Base-by-base conservation (phyloP, 2,113 vertebrate species). In the Mionectes macconnelli region DNA sequence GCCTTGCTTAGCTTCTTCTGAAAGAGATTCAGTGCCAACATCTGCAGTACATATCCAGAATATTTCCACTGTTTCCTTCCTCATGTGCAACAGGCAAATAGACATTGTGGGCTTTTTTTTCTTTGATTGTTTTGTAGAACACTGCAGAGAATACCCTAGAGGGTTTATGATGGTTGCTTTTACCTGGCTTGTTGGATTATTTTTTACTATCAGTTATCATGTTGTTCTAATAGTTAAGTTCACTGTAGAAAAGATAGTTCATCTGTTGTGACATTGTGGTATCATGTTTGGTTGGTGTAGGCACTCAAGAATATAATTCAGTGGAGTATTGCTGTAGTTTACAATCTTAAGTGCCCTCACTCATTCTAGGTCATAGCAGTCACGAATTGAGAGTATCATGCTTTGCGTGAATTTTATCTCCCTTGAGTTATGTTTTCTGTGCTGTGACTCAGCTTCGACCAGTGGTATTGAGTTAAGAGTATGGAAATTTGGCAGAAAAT, bases 21-120 rank as follows among this genome's bases (percentile, higher is more conserved):
- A 60, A 83, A 60, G 12, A 62, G 12, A 72, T 52, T 15, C 2
- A 31, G 6, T 30, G 8, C 49, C 17, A 33, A 14, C 10, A 47
- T 50, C 13, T 81, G 39, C 35, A 59, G 10, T 5, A 8, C 14
- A 33, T 28, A 55, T 1, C 4, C 42, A 40, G 18, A 78, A 31
- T 74, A 45, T 37, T 81, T 59, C 52, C 8, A 19, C n/a, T 53
- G 12, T 67, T 81, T 74, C 3, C 4, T 74, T 66, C 21, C 6
- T 56, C 37, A 8, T 57, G 24, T 53, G 14, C 20, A 53, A 23
- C 24, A 57, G 19, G 3, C 10, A 74, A 66, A 35, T 44, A 37
- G 4, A 21, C 56, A 33, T 9, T 60, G 8, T 9, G 2, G 1
- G 7, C 0, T 9, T 25, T n/a, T 27, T 23, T 31, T 33, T 55